phyloP scores from a whole-genome alignment of 2,113 vertebrate species.

The Vulpes lagopus region DNA sequence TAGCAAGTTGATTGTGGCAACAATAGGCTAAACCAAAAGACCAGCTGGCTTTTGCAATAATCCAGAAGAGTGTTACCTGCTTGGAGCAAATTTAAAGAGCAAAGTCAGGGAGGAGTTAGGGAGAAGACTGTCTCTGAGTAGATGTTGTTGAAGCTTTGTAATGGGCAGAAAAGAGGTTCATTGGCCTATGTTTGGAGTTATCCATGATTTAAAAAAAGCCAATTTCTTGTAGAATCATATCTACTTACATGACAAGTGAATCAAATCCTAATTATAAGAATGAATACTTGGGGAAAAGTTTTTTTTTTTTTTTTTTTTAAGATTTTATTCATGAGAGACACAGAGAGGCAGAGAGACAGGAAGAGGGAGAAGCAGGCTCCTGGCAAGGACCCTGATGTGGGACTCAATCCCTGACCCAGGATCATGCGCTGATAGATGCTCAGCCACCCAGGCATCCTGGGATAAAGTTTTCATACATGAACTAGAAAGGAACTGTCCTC shows the following conservation, averaged over 20 bases:
- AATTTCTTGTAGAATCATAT: background rate
- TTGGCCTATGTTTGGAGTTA: background rate
- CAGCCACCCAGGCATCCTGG: no score
- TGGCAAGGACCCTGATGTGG: no score
- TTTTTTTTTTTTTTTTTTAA: background rate
- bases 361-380: no score
- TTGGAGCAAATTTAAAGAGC: background rate
- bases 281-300: background rate
- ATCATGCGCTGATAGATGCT: no score
- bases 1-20: background rate
- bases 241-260: background rate
- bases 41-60: background rate
- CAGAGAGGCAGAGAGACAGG: no score
- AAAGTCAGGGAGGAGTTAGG: background rate
- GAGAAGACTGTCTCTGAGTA: background rate
- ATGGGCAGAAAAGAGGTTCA: background rate
- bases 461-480: background rate
- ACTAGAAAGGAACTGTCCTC: background rate
- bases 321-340: no score
- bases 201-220: background rate
- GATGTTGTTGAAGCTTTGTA: background rate
- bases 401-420: no score
- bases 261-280: background rate
- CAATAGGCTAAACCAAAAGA: background rate
- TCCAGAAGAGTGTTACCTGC: background rate